phyloP scores from a whole-genome alignment of 2,113 vertebrate species.

The Grallaria varia region DNA sequence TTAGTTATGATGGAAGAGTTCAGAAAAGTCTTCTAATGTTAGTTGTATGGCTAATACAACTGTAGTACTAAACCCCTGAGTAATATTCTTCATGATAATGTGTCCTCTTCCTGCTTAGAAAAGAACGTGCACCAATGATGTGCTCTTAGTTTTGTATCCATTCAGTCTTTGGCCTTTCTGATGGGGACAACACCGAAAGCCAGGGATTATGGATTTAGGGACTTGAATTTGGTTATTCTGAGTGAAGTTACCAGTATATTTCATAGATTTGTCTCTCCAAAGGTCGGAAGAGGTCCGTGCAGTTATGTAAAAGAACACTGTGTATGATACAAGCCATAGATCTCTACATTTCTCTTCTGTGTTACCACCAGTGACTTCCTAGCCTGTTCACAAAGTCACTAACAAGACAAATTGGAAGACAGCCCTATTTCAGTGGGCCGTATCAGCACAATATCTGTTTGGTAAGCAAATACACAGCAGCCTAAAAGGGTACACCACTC shows the following conservation, averaged over 20 bases:
- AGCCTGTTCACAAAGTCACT: accelerated
- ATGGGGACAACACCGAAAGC: not conserved
- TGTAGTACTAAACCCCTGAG: not conserved
- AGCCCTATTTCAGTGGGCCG: accelerated
- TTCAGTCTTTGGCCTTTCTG: not conserved
- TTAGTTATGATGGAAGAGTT: not conserved
- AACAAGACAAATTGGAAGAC: not conserved
- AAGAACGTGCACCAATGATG: not conserved
- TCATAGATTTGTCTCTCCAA: not conserved
- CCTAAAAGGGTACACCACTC: not conserved
- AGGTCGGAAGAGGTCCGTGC: not conserved
- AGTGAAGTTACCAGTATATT: not conserved
- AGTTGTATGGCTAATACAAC: not conserved
- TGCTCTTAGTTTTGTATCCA: accelerated
- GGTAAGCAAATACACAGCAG: not conserved
- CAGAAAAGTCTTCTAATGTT: not conserved
- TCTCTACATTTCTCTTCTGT: not conserved
- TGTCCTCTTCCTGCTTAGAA: not conserved
- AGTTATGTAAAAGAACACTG: not conserved
- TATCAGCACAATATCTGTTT: accelerated
- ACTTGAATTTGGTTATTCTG: not conserved
- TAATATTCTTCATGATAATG: not conserved
- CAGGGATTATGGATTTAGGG: not conserved
- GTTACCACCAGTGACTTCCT: not conserved
- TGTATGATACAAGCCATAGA: not conserved